Base-by-base conservation (phyloP, 2,888 invertebrate genomes). In the Pocota personata region DNA sequence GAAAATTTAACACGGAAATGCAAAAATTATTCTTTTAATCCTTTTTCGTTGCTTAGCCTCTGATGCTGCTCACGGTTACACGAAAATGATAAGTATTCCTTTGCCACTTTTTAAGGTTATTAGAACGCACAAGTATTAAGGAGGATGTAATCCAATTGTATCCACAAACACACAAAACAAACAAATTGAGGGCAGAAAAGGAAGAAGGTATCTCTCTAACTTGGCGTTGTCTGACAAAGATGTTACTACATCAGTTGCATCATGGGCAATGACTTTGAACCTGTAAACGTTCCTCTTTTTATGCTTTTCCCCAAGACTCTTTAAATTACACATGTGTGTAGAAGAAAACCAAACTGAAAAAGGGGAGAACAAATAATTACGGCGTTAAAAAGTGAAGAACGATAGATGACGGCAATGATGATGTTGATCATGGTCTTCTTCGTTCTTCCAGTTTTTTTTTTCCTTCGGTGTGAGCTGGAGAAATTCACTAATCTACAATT, bases 241-340 rank as follows among this genome's bases (percentile, higher is more conserved):
- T 92, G 91, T 92, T 92, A 92, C 90, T 91, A 91, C 92, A 92
- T 91, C 91, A 91, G 91, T 92, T 92, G 92, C 92, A 92, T 92
- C 91, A 92, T 92, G 92, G 91, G 92, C 92, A 92, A 92, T 92
- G 92, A 92, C 93, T 92, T 91, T 92, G 91, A 91, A 91, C 91
- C 91, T 90, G 89, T 89, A 90, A 91, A 90, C 90, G 90, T 89
- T 90, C 90, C 90, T 92, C 92, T 92, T 92, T 92, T 93, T 92
- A 93, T 92, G 93, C 91, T 91, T 92, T 91, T 89, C 88, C 88
- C 88, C 79, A 88, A 90, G 90, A 90, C 90, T 91, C 91, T 91
- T 76, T 76, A 86, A 86, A 82, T 43, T 52, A 62, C 57, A 64
- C 55, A 55, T 67, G 77, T 82, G 62, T 72, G 75, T 35, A 43